Conservation (phyloP, 2,888 invertebrate genomes). For the Eristalinus aeneus region DNA sequence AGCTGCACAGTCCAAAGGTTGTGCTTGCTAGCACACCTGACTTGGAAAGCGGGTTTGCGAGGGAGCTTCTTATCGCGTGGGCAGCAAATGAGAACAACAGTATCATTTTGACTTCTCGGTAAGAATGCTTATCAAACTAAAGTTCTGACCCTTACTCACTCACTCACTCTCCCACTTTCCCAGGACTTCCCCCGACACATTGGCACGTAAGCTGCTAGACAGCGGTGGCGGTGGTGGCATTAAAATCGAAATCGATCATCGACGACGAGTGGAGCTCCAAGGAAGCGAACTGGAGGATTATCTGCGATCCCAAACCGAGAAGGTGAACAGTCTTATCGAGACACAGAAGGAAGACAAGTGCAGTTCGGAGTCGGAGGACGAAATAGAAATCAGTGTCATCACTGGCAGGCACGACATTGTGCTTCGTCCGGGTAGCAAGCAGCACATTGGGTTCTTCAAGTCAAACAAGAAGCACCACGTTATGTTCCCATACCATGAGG, state of each 20-base stretch:
- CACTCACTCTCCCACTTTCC: not conserved
- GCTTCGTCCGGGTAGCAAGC: conserved; percentile 87
- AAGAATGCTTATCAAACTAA: conserved; percentile 69
- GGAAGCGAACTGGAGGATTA: conserved; percentile 90
- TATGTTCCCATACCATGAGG: conserved; percentile 97
- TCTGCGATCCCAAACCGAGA: conserved; percentile 85
- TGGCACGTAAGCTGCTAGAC: conserved; percentile 90
- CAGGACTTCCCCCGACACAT: conserved; percentile 82
- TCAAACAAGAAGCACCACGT: conserved; percentile 95
- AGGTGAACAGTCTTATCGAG: conserved; percentile 78
- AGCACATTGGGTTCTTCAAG: conserved; percentile 90
- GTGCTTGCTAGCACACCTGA: conserved; percentile 97
- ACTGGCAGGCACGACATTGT: conserved; percentile 94
- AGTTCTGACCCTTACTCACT: not conserved
- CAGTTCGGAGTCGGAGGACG: conserved; percentile 91
- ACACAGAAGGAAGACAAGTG: conserved; percentile 84
- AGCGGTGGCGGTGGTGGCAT: conserved; percentile 85
- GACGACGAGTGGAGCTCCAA: conserved; percentile 87
- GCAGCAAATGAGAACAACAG: conserved; percentile 95
- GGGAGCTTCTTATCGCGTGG: conserved; percentile 97
- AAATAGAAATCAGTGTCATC: conserved; percentile 91
- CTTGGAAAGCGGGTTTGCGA: conserved; percentile 96
- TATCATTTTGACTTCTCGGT: conserved; percentile 94
- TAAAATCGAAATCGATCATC: conserved; percentile 86
- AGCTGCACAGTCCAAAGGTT: conserved; percentile 95